Conservation (phyloP, 2,113 vertebrate genomes). For the Lepisosteus oculatus region DNA sequence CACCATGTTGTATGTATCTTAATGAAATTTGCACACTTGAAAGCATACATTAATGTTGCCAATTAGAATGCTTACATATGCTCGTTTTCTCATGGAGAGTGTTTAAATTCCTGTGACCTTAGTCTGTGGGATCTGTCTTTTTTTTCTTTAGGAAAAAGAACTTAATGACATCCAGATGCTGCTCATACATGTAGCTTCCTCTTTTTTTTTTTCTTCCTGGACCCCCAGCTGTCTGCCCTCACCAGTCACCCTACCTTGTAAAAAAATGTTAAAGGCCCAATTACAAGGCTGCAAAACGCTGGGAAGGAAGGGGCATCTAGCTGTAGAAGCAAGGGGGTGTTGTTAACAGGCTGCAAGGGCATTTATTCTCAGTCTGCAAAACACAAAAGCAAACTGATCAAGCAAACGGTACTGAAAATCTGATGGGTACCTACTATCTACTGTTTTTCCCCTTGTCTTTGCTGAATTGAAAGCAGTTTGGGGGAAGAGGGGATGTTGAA, state of each 20-base stretch:
- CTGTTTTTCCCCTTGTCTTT: background rate
- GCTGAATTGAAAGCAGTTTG: background rate
- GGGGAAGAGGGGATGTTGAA: background rate
- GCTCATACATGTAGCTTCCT: background rate
- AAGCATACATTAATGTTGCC: background rate
- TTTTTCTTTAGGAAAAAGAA: background rate
- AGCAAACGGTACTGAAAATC: background rate
- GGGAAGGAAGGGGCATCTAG: background rate
- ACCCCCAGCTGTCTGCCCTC: background rate
- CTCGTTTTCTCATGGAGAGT: background rate
- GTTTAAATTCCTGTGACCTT: background rate
- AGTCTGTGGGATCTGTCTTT: background rate
- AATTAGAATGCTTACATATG: background rate
- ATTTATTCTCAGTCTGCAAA: background rate
- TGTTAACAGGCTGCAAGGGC: background rate
- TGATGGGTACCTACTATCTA: background rate
- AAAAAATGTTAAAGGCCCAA: conserved; percentile 2
- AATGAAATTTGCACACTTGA: background rate
- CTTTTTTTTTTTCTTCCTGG: background rate
- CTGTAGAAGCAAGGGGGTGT: background rate
- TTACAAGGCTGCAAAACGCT: background rate
- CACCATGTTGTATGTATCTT: too few species aligned
- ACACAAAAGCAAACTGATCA: background rate
- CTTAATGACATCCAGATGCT: conserved; percentile 10
- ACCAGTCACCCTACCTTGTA: background rate